These are phyloP conservation scores for Phasia obesa DNA, from an alignment of 2,888 invertebrate species.

Conservation along the genomic window DNA sequence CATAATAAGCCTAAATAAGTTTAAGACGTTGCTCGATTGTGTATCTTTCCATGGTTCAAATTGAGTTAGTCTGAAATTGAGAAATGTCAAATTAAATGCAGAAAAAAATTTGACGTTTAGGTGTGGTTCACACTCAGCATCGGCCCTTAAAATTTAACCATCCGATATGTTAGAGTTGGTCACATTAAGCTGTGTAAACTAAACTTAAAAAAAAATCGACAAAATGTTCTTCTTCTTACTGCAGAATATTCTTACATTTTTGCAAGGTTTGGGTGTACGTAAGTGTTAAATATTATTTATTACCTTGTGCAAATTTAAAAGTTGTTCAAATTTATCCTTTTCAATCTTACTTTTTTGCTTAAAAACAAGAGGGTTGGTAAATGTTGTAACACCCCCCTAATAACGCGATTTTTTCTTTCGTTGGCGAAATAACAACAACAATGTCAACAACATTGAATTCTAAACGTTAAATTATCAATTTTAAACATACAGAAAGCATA, in stretches of 20 bases:
- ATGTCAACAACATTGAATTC: slow-evolving; percentile 50
- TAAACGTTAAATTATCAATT: slow-evolving; percentile 63
- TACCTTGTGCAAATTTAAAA: slow-evolving; percentile 53
- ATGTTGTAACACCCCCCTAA: slow-evolving; percentile 19
- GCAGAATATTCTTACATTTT: background rate
- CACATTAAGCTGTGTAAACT: background rate
- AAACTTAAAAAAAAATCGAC: too few species aligned
- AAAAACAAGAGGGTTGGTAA: slow-evolving; percentile 12
- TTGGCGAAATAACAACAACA: slow-evolving; percentile 27
- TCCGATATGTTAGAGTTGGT: too few species aligned
- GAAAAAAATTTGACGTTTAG: too few species aligned
- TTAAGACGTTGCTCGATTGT: too few species aligned
- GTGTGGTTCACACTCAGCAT: too few species aligned
- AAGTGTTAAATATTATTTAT: slow-evolving; percentile 68
- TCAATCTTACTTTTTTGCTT: background rate
- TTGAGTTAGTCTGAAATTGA: too few species aligned
- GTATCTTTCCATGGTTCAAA: too few species aligned
- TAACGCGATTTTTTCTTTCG: background rate
- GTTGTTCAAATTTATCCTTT: slow-evolving; percentile 24
- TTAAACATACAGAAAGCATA: background rate
- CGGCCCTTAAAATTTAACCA: too few species aligned
- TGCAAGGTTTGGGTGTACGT: slow-evolving; percentile 34
- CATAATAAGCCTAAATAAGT: too few species aligned
- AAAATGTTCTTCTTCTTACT: background rate
- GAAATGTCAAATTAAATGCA: too few species aligned